These are phyloP conservation scores for Tiliqua scincoides DNA, from an alignment of 2,113 vertebrate species.

Conservation along the genomic window DNA sequence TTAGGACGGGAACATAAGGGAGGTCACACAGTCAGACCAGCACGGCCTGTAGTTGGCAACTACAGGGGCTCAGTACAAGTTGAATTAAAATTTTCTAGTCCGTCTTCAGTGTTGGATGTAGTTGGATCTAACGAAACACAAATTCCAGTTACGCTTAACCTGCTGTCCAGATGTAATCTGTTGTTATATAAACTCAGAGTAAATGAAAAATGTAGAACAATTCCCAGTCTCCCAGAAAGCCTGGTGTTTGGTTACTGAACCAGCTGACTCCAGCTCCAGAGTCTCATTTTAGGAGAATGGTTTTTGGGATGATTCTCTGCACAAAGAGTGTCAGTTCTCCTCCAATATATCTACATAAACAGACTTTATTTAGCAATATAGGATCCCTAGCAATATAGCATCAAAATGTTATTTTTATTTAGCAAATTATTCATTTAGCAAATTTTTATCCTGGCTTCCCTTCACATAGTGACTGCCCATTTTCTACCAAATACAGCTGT, in stretches of 20 bases:
- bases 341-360: too few species aligned
- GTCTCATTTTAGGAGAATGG: neutral
- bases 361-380: too few species aligned
- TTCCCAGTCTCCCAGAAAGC: neutral
- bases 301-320: neutral
- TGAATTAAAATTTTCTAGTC: neutral
- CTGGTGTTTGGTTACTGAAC: neutral
- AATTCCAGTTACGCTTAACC: neutral
- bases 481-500: too few species aligned
- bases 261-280: neutral
- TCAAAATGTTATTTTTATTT: too few species aligned
- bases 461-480: too few species aligned
- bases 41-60: neutral
- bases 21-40: neutral
- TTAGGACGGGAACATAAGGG: too few species aligned
- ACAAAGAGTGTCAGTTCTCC: too few species aligned
- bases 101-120: too few species aligned
- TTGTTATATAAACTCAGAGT: neutral
- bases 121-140: neutral
- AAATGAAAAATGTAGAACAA: neutral
- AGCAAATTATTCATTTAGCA: too few species aligned
- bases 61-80: neutral
- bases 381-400: too few species aligned
- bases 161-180: neutral
- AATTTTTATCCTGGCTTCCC: too few species aligned